These are phyloP conservation scores for Ochotona curzoniae DNA, from an alignment of 2,113 vertebrate species.

Conservation along the genomic window DNA sequence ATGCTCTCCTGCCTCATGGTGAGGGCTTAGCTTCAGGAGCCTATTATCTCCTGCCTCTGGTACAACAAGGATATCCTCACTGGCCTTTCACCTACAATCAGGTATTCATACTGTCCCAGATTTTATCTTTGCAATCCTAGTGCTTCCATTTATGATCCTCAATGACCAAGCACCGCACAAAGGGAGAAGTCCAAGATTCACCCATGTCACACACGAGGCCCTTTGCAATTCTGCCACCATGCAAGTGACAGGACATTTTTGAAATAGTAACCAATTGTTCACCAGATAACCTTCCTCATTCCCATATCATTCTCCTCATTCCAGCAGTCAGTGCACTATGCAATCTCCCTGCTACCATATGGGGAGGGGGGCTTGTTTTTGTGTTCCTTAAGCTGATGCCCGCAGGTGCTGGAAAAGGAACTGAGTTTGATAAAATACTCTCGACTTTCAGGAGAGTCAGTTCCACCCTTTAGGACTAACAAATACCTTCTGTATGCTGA, in stretches of 20 bases:
- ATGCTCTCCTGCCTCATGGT: background rate
- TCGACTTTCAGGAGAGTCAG: conserved; percentile 1
- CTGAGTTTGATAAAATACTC: background rate
- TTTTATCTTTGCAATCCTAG: background rate
- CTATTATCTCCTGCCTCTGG: background rate
- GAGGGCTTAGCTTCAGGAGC: background rate
- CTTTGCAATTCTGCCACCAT: background rate
- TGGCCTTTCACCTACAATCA: background rate
- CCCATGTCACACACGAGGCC: background rate
- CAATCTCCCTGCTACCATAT: background rate
- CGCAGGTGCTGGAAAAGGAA: background rate
- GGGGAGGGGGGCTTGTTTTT: background rate
- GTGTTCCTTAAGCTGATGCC: background rate
- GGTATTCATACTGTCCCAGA: background rate
- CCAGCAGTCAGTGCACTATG: background rate
- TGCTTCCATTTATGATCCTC: background rate
- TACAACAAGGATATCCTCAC: background rate
- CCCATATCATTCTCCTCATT: background rate
- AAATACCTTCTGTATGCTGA: background rate
- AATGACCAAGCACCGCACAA: background rate
- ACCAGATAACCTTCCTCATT: background rate
- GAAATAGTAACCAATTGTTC: background rate
- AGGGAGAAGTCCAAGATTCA: background rate
- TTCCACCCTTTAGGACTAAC: background rate
- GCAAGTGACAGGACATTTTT: background rate